These are phyloP conservation scores for Cynocephalus volans DNA, from an alignment of 2,113 vertebrate genomes.

Conservation along the genomic window DNA sequence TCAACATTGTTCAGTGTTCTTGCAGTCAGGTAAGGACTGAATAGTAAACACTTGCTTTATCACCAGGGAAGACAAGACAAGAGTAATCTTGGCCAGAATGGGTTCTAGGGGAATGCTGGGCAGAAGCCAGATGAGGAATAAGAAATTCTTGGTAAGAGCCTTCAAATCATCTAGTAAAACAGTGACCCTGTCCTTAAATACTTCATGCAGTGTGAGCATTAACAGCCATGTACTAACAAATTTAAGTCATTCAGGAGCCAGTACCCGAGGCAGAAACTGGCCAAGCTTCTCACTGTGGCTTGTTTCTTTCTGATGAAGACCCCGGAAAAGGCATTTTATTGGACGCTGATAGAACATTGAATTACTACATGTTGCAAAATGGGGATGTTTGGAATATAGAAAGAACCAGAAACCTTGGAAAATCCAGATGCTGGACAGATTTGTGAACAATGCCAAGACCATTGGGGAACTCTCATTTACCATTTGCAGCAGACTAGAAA, in stretches of 20 bases:
- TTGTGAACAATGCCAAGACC: conserved; percentile 94
- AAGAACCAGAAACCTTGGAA: conserved; percentile 95
- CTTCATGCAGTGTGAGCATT: conserved; percentile 94
- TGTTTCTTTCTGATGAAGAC: conserved; percentile 95
- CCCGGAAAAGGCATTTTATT: conserved; percentile 95
- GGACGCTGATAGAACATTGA: conserved; percentile 93
- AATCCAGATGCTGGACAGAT: conserved; percentile 94
- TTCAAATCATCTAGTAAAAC: conserved; percentile 87
- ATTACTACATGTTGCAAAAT: conserved; percentile 96
- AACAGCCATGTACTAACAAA: conserved; percentile 92
- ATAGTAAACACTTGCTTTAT: background rate
- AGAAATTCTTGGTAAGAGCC: conserved; percentile 67
- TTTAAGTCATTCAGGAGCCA: conserved; percentile 92
- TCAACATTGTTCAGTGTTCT: background rate
- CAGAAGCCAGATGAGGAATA: background rate
- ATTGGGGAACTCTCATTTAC: conserved; percentile 94
- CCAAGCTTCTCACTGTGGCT: conserved; percentile 93
- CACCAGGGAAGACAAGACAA: no score
- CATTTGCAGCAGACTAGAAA: conserved; percentile 94
- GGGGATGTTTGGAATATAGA: conserved; percentile 94
- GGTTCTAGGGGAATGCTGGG: background rate
- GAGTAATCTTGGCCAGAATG: background rate
- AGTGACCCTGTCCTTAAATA: conserved; percentile 94
- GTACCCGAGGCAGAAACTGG: conserved; percentile 93
- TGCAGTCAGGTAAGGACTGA: background rate